A percentile compares a stretch with the other conserved stretches of the same genome.
Evolutionary conservation across 2,888 invertebrate species (phyloP).

Genomic region (Latrodectus elegans): DNA sequence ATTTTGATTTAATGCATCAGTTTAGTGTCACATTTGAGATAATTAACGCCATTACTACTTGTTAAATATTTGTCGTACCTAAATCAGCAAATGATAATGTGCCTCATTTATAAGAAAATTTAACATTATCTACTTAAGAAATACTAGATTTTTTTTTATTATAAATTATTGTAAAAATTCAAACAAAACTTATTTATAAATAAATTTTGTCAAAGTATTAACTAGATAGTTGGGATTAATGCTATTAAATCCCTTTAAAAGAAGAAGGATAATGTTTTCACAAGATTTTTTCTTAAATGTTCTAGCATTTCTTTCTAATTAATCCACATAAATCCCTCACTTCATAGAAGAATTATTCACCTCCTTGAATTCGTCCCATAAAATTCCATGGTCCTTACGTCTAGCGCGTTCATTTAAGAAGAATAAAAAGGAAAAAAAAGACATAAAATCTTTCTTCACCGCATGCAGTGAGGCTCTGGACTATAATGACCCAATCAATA

Average conservation of each 20-base stretch:
- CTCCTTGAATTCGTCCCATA: conserved; percentile 32
- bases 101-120: too few species aligned
- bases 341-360: conserved; percentile 34
- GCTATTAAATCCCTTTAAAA: too few species aligned
- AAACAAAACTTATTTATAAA: neutral
- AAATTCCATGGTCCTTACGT: conserved; percentile 13
- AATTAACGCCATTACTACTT: too few species aligned
- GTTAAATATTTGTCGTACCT: too few species aligned
- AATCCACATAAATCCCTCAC: conserved; percentile 28
- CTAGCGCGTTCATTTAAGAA: neutral
- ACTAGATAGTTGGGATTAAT: neutral
- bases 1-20: too few species aligned
- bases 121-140: too few species aligned
- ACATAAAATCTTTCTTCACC: conserved; percentile 32
- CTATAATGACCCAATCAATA: conserved; percentile 63
- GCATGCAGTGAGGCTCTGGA: conserved; percentile 15
- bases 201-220: neutral
- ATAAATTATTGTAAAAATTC: neutral
- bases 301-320: conserved; percentile 22
- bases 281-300: too few species aligned
- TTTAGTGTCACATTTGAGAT: too few species aligned
- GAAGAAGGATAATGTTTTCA: too few species aligned
- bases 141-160: too few species aligned
- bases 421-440: conserved; percentile 12
- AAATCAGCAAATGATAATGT: too few species aligned